Base-by-base conservation (phyloP, 2,888 invertebrate genomes). In the Vandiemenella viatica region DNA sequence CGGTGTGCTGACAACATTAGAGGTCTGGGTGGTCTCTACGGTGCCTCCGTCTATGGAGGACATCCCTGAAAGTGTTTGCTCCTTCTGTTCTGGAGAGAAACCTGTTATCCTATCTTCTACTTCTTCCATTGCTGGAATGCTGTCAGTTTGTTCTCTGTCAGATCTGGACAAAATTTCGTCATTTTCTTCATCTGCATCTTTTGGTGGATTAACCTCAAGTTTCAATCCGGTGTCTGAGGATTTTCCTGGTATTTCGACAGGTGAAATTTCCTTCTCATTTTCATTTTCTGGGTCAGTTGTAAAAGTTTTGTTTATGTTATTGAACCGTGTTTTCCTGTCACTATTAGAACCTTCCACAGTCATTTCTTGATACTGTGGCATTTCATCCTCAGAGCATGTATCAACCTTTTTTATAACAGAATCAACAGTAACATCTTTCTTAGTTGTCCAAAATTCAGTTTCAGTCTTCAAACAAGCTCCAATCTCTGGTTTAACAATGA, bases 351-450 rank as follows among this genome's bases (percentile, higher is more conserved):
- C 63, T 43, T 67, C 68, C 4, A 62, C 59, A 1, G 63, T 64
- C 41, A 66, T 68, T 44, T 65, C 65, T 18, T 62, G 44, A 16
- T 10, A 15, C 26, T 21, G 16, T 8, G 45, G 5, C 10, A 22
- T 19, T 18, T 41, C 32, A 55, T 69, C 68, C 55, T 71, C 71
- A 8, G 80, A 80, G 37, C 81, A 63, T 1, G 80, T 80, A 57
- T 83, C 82, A 0, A 82, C 79, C 59, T 81, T 83, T 64, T 85
- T 84, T 53, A 86, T 85, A 2, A 86, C 85, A 17, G 84, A 84
- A 56, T 85, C 84, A 55, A 84, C 82, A 59, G 83, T 84, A 1
- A 83, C 73, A 60, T 84, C 84, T 63, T 83, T 83, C n/a, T n/a
- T n/a, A 5, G 80, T 79, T 26, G 80, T 80, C 84, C 84, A 85